Base-by-base conservation (phyloP, 2,888 invertebrate species). In the Isotomurus palustris region DNA sequence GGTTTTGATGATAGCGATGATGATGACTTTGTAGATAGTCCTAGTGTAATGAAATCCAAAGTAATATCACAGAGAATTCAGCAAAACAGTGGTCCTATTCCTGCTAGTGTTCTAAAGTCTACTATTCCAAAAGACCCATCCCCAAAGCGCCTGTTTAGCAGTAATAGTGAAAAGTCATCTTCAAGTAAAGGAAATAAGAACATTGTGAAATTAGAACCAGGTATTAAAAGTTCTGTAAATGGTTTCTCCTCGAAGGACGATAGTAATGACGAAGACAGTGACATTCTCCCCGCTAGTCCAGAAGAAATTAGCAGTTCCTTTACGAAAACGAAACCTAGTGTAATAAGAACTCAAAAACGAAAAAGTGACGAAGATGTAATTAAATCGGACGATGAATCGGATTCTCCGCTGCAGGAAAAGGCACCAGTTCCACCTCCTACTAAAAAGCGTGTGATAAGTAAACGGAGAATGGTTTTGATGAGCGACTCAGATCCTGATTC, bases 1-100 rank as follows among this genome's bases (percentile, higher is more conserved):
- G 64, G 58, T 3, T 56, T 64, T 21, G 60, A 61, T 19, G 53
- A 56, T 41, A 57, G 58, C 25, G 57, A 56, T 32, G 62, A 63
- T 41, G 60, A 60, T 8, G 60, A 60, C 2, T 51, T 24, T 22
- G 21, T 38, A 19, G 38, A 38, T 17, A 38, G 38, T 14, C n/a
- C 38, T 14, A 14, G 14, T 38, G 4, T 32, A 32, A 12, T 32
- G n/a, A n/a, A n/a, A n/a, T n/a, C n/a, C n/a, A n/a, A n/a, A n/a
- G n/a, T n/a, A n/a, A n/a, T n/a, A n/a, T n/a, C n/a, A n/a, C n/a
- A n/a, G n/a, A n/a, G n/a, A n/a, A n/a, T n/a, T n/a, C n/a, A n/a
- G n/a, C n/a, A n/a, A n/a, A n/a, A n/a, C n/a, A n/a, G n/a, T n/a
- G n/a, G n/a, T n/a, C n/a, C n/a, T n/a, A n/a, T n/a, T n/a, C n/a